A percentile compares a stretch with the other conserved stretches of the same genome.
Evolutionary conservation across 2,888 invertebrate species (phyloP).

Genomic region (Andrena haemorrhoa): DNA sequence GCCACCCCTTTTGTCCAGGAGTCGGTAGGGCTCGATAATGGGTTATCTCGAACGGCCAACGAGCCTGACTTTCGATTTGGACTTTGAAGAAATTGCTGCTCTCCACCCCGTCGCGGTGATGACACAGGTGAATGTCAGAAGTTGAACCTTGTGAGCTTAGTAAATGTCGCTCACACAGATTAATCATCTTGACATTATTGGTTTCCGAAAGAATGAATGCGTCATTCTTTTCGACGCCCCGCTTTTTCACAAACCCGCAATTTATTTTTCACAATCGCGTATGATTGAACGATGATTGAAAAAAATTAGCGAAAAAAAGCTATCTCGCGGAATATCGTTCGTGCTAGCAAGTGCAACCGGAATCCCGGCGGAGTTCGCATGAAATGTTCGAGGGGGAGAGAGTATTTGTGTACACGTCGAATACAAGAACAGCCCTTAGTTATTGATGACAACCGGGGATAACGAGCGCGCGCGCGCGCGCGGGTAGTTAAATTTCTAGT

Average conservation of each 20-base stretch:
- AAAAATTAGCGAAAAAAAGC: background rate
- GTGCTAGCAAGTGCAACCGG: background rate
- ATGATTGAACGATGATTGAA: too few species aligned
- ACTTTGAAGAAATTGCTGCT: background rate
- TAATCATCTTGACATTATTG: too few species aligned
- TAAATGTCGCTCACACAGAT: background rate
- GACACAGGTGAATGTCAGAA: background rate
- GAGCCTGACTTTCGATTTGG: slow-evolving; percentile 42
- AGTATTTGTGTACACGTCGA: slow-evolving; percentile 28
- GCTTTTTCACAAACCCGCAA: too few species aligned
- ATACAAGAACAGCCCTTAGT: slow-evolving; percentile 34
- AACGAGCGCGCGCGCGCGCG: slow-evolving; percentile 30
- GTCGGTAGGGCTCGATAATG: slow-evolving; percentile 22
- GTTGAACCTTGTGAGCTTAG: background rate
- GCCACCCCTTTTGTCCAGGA: slow-evolving; percentile 37
- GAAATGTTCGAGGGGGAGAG: background rate
- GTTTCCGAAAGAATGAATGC: too few species aligned
- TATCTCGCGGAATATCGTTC: background rate
- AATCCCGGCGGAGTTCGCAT: background rate
- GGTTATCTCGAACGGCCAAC: slow-evolving; percentile 51
- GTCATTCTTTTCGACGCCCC: too few species aligned
- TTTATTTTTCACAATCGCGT: too few species aligned
- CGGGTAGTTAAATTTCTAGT: slow-evolving; percentile 44
- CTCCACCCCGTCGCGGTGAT: background rate
- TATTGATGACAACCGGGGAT: slow-evolving; percentile 29